These are phyloP conservation scores for Rhingia campestris DNA, from an alignment of 2,888 invertebrate genomes.

Conservation along the genomic window DNA sequence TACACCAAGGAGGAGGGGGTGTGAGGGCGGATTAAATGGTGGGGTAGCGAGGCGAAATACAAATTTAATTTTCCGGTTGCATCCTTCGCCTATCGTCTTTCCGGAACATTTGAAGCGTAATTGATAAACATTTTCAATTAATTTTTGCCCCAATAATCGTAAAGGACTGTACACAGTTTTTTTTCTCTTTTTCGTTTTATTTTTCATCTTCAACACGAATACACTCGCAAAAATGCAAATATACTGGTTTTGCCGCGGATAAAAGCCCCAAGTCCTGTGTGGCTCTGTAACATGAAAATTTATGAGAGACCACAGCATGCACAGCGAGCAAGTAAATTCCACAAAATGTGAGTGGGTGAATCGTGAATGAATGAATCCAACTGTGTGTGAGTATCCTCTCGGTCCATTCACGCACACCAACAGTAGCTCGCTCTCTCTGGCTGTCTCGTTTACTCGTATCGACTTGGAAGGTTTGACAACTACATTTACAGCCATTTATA, in stretches of 20 bases:
- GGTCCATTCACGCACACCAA: conserved; percentile 28
- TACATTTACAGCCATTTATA: conserved; percentile 44
- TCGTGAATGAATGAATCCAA: conserved; percentile 55
- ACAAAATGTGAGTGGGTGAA: conserved; percentile 53
- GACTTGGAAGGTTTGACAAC: conserved; percentile 26
- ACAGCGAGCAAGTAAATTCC: conserved; percentile 35
- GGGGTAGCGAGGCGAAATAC: background rate
- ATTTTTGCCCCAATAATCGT: conserved; percentile 79
- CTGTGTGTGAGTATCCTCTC: conserved; percentile 50
- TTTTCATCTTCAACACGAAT: background rate
- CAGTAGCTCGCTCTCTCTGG: conserved; percentile 1
- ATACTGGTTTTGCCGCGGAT: conserved; percentile 1
- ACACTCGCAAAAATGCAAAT: conserved; percentile 27
- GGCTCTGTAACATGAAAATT: conserved; percentile 30
- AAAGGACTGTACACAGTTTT: background rate
- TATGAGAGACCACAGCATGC: conserved; percentile 34
- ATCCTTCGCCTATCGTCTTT: conserved; percentile 23
- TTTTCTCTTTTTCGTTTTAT: background rate
- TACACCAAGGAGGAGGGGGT: background rate
- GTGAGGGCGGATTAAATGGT: background rate
- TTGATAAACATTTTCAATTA: conserved; percentile 82
- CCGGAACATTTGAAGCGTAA: conserved; percentile 52
- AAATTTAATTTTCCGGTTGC: conserved; percentile 3
- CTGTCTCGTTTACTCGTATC: conserved; percentile 5
- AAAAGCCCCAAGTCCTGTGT: conserved; percentile 6